Evolutionary conservation across 2,113 vertebrate genomes (phyloP).

Genomic region (Zosterops hypoxanthus): DNA sequence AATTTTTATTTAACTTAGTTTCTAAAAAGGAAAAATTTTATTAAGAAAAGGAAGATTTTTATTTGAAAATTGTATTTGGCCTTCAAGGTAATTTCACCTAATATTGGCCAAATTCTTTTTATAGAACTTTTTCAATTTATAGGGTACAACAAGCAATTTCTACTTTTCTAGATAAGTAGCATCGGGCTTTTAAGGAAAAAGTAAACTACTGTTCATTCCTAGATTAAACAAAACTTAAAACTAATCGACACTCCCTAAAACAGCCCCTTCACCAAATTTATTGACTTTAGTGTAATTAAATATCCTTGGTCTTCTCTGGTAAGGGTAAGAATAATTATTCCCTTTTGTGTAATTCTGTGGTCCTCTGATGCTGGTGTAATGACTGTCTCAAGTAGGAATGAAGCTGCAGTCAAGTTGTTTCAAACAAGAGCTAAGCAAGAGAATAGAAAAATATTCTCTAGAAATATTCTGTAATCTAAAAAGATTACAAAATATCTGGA

Average conservation of each 20-base stretch:
- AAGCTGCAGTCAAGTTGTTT: neutral
- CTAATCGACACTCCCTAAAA: neutral
- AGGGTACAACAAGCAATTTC: neutral
- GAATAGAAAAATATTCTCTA: neutral
- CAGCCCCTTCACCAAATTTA: accelerated
- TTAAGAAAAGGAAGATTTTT: neutral
- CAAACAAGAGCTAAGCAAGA: neutral
- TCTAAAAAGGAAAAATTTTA: neutral
- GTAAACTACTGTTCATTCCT: neutral
- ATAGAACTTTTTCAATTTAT: neutral
- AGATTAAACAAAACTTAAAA: neutral
- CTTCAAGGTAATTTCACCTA: neutral
- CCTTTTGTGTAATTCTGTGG: neutral
- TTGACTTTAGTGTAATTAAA: neutral
- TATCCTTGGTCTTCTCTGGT: neutral
- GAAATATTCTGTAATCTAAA: neutral
- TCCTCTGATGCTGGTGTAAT: neutral
- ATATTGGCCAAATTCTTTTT: accelerated
- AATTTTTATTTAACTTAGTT: neutral
- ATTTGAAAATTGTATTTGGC: neutral
- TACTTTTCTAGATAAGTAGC: neutral
- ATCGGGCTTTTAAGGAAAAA: neutral
- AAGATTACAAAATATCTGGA: neutral
- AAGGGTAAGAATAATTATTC: neutral
- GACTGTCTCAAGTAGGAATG: neutral